Evolutionary conservation across 2,113 vertebrate genomes (phyloP), one percentile per base, ranked within the genome.

Genomic region (Microcebus murinus): DNA sequence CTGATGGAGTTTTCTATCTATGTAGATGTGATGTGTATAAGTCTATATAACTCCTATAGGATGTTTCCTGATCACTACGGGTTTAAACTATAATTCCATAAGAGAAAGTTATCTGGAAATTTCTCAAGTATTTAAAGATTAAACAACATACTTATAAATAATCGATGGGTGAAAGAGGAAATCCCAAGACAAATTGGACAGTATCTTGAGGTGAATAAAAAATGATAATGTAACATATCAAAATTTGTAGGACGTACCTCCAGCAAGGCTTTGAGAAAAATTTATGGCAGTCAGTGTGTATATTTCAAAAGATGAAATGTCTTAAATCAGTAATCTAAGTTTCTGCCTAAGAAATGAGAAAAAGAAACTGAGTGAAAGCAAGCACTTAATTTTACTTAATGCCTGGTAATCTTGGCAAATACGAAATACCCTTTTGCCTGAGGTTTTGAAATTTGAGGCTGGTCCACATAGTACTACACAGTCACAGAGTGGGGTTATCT

Each of bases 51-150:
- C 31, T 63, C 67, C 8, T 4, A 87, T 25, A 65, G 8, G 36
- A 36, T 57, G 10, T 50, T 87, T 23, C 68, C 34, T 95, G 36
- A 50, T 10, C 70, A 84, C 29, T 68, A 82, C 77, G 6, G 9
- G 52, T 93, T 88, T 88, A 15, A 89, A 57, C 34, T 89, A 82
- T 25, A 82, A 96, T 87, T 31, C n/a, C 95, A 4, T 45, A 59
- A 57, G 42, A 79, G 14, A 83, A 61, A 25, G 12, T 84, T 39
- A 55, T 39, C 17, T 85, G 90, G 14, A 76, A 74, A 84, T 52
- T 81, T 23, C 29, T 31, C 21, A 80, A 88, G 5, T 61, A 63
- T 68, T 90, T 73, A 31, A 85, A 80, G 76, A 86, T 86, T 76
- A 63, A 68, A 65, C 20, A 88, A 20, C 1, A 76, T 65, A 48